Conservation (phyloP, 2,113 vertebrate species). For the Gadus macrocephalus region DNA sequence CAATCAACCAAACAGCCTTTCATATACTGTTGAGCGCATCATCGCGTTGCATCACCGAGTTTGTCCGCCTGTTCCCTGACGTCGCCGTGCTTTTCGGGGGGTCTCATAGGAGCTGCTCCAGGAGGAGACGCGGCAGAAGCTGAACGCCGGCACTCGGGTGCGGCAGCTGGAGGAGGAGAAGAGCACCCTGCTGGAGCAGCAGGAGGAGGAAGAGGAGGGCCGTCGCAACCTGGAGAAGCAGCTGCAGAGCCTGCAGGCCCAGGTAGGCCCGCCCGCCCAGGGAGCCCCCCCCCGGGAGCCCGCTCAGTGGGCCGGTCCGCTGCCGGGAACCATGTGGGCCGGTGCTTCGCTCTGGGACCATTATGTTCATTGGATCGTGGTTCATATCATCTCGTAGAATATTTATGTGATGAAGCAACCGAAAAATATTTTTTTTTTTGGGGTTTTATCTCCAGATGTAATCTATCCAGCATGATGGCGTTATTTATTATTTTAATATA, state of each 20-base stretch:
- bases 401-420: no score
- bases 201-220: conserved; percentile 94
- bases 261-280: conserved; percentile 68
- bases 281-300: neutral
- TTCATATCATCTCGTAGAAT: no score
- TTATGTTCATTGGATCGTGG: no score
- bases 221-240: conserved; percentile 91
- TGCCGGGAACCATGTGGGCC: neutral
- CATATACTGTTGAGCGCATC: no score
- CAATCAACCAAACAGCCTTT: no score
- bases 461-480: no score
- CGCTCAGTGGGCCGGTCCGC: neutral
- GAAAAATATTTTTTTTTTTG: no score
- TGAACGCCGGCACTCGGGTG: conserved; percentile 90
- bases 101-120: conserved; percentile 84
- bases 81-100: neutral
- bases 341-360: neutral
- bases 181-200: conserved; percentile 89
- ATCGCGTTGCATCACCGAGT: no score
- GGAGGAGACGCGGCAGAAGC: conserved; percentile 95
- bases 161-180: conserved; percentile 95
- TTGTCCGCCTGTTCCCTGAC: neutral
- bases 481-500: no score
- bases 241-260: conserved; percentile 80
- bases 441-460: no score